Base-by-base conservation (phyloP, 37 sponge, comb jelly and placozoan genomes). In the Lycopodina hypogea region DNA sequence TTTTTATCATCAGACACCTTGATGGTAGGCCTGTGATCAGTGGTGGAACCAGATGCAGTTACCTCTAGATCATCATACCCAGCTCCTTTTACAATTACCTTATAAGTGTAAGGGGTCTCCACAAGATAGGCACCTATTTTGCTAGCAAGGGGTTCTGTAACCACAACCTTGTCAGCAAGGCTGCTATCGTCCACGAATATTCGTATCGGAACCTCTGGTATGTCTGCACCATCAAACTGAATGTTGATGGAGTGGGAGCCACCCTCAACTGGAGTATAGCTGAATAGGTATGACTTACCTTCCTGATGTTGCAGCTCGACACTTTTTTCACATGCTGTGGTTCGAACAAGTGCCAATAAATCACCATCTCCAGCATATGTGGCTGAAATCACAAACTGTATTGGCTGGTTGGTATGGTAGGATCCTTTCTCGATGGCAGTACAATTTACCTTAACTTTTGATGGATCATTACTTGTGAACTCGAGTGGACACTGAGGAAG, bases 281-380 rank as follows among this genome's bases (percentile, higher is more conserved):
- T 78, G 1, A 81, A 51, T 1, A 62, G 82, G 53, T 76, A 81
- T 0, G 77, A 70, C 6, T 60, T 42, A 40, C 69, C 77, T 21
- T 40, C 62, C 30, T 57, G 59, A n/a, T 60, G 29, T 30, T 41
- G 15, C 19, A 81, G 67, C 48, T 60, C 58, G 14, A 81, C 63
- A 7, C 71, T 73, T 22, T 71, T 65, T 0, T 50, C 56, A 7
- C 77, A 76, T 4, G 70, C 71, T 17, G 68, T 51, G 0, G 72
- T 66, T 23, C 37, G 32, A 12, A 83, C 60, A 23, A 45, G 40
- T 34, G 84, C 88, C 22, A 81, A 72, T 50, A 91, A 59, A 6
- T 83, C 74, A 0, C 92, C 92, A 21, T 74, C 84, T 26, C 92
- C 92, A 18, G 88, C 84, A 22, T 63, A 71, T 39, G 83, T 69